Evolutionary conservation across 1,140 invertebrate genomes (phyloP).

Genomic region (Drosophila navojoa): DNA sequence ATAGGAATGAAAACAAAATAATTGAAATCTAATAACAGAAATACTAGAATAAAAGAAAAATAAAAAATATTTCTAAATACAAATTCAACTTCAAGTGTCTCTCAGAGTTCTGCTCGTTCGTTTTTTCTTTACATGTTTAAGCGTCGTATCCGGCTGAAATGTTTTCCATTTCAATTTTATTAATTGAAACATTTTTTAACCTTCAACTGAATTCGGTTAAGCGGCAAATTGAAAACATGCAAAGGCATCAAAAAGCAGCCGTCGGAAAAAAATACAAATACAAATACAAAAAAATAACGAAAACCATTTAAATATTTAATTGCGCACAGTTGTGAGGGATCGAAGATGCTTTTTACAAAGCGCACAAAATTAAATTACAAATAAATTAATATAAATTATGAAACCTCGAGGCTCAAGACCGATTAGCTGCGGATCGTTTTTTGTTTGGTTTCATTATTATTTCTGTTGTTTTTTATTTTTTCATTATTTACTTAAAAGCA

Average conservation of each 20-base stretch:
- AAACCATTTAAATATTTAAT: conserved; percentile 51
- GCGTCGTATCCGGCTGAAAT: background rate
- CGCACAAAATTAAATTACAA: conserved; percentile 45
- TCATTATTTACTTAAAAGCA: conserved; percentile 19
- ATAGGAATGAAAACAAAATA: conserved; percentile 5
- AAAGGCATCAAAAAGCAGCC: conserved; percentile 35
- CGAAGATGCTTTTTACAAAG: conserved; percentile 28
- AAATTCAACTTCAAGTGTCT: background rate
- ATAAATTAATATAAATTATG: conserved; percentile 53
- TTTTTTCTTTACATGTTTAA: background rate
- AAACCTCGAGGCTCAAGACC: background rate
- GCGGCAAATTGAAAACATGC: conserved; percentile 35
- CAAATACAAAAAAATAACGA: conserved; percentile 1
- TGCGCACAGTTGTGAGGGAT: conserved; percentile 31
- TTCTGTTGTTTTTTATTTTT: conserved; percentile 36
- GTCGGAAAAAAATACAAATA: conserved; percentile 7
- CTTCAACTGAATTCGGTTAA: conserved; percentile 21
- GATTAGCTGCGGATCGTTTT: conserved; percentile 8
- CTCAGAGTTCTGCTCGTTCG: background rate
- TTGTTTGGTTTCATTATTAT: conserved; percentile 30
- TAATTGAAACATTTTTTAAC: conserved; percentile 38
- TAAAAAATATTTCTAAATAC: background rate
- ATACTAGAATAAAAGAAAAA: background rate
- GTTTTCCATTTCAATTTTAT: conserved; percentile 24
- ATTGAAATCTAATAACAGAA: background rate